These are phyloP conservation scores for Ispidina picta DNA, from an alignment of 2,797 vertebrate species.

Conservation along the genomic window DNA sequence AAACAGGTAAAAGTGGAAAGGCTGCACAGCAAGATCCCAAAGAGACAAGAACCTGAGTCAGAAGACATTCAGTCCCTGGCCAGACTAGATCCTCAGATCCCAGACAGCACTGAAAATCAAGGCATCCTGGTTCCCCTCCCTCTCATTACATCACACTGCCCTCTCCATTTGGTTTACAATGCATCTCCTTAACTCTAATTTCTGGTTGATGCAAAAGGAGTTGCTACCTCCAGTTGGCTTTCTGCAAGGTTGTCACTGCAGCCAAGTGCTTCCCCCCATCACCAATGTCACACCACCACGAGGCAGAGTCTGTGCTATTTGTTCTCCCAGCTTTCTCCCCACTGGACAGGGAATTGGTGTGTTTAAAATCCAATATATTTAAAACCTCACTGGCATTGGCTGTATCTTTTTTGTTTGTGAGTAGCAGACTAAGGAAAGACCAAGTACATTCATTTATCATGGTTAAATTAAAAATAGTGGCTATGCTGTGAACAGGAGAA, in stretches of 20 bases:
- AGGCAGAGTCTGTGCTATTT: background rate
- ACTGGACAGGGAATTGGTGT: background rate
- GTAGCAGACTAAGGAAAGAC: background rate
- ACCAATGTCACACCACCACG: background rate
- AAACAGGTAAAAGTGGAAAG: background rate
- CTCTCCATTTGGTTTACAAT: background rate
- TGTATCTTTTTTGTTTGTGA: background rate
- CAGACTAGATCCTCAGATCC: background rate
- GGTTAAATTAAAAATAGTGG: conserved; percentile 52
- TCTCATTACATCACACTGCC: background rate
- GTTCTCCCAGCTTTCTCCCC: background rate
- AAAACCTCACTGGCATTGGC: background rate
- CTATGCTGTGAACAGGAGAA: conserved; percentile 21
- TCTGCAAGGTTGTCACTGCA: background rate
- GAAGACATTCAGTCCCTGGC: background rate
- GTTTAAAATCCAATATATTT: background rate
- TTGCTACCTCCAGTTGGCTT: background rate
- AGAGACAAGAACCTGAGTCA: background rate
- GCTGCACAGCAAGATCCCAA: background rate
- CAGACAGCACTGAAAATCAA: background rate
- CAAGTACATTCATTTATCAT: conserved; percentile 21
- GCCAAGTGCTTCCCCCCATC: background rate
- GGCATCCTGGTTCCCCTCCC: background rate
- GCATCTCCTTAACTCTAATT: background rate
- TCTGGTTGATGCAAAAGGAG: background rate